These are phyloP conservation scores for Tachyglossus aculeatus DNA, from an alignment of 2,797 vertebrate species.

Conservation along the genomic window DNA sequence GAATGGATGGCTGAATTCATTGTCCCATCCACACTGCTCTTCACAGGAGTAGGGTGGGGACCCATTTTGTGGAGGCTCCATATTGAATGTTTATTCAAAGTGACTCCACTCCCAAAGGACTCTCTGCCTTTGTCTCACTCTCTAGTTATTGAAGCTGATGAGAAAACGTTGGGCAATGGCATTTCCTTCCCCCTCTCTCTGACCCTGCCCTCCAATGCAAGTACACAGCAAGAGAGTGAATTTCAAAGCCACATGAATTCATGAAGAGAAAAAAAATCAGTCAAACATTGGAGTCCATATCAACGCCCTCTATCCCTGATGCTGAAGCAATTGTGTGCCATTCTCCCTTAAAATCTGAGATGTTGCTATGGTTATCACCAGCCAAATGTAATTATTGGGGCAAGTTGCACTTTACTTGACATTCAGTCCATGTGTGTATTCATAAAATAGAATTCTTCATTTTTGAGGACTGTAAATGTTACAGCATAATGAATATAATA, in stretches of 20 bases:
- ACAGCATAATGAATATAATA: too few species aligned
- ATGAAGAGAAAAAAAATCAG: conserved; percentile 20
- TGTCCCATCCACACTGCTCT: too few species aligned
- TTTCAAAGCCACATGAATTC: conserved; percentile 14
- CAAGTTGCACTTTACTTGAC: conserved; percentile 62
- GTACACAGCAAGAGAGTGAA: conserved; percentile 16
- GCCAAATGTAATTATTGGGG: conserved; percentile 65
- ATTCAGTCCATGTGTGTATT: conserved; percentile 41
- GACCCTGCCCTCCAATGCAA: accelerated
- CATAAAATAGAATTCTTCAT: conserved; percentile 48
- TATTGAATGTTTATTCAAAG: conserved; percentile 38
- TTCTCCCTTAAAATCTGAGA: conserved; percentile 45
- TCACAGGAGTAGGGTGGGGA: too few species aligned
- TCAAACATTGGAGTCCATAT: conserved; percentile 31
- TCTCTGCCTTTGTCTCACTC: conserved; percentile 5
- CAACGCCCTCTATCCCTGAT: conserved; percentile 46
- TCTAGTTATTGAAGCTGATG: conserved; percentile 13
- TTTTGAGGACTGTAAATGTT: conserved; percentile 45
- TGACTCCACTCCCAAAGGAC: conserved; percentile 39
- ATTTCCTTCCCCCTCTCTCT: conserved; percentile 29
- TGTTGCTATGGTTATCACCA: conserved; percentile 72
- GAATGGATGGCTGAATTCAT: too few species aligned
- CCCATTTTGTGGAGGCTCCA: conserved; percentile 58
- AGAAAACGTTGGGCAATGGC: conserved; percentile 32
- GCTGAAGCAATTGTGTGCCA: conserved; percentile 49